A percentile compares a stretch with the other conserved stretches of the same genome.
Evolutionary conservation across 2,888 invertebrate genomes (phyloP).

Genomic region (Aleiodes testaceus): DNA sequence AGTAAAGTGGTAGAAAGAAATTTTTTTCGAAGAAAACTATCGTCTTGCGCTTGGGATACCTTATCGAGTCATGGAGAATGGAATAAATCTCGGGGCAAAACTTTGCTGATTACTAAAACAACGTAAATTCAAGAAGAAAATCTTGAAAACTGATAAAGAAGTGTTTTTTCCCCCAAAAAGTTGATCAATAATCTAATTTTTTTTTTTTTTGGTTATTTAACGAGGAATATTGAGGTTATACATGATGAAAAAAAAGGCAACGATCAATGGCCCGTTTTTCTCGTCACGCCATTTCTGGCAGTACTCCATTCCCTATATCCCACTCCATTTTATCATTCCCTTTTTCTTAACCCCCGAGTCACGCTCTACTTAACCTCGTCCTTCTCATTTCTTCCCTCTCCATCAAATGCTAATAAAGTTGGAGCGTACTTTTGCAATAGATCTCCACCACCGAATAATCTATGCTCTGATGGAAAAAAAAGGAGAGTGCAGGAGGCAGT

Average conservation of each 20-base stretch:
- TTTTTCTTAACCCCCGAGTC: constrained; percentile 14
- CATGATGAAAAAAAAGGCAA: neutral
- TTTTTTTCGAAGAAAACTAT: constrained; percentile 54
- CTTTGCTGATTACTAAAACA: constrained; percentile 53
- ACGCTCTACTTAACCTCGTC: constrained; percentile 25
- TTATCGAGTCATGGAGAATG: constrained; percentile 50
- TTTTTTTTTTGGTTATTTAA: constrained; percentile 13
- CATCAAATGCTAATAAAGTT: constrained; percentile 22
- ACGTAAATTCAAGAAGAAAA: constrained; percentile 49
- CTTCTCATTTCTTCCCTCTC: constrained; percentile 10
- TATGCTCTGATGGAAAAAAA: neutral
- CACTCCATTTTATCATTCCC: constrained; percentile 18
- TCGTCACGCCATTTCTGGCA: constrained; percentile 31
- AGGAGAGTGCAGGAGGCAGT: neutral
- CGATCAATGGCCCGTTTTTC: constrained; percentile 27
- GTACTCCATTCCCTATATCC: constrained; percentile 10
- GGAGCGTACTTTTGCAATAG: constrained; percentile 2
- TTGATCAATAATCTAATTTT: constrained; percentile 12
- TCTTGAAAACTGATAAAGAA: neutral
- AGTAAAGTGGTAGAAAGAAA: constrained; percentile 46
- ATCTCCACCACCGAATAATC: constrained; percentile 4
- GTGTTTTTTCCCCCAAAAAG: constrained; percentile 11
- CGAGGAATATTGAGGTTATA: constrained; percentile 1
- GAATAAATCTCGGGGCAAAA: constrained; percentile 44
- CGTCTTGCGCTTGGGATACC: constrained; percentile 44